Percentiles rank a stretch among this genome's conserved stretches.
phyloP scores from a whole-genome alignment of 2,888 invertebrate species.

The Suillia variegata region DNA sequence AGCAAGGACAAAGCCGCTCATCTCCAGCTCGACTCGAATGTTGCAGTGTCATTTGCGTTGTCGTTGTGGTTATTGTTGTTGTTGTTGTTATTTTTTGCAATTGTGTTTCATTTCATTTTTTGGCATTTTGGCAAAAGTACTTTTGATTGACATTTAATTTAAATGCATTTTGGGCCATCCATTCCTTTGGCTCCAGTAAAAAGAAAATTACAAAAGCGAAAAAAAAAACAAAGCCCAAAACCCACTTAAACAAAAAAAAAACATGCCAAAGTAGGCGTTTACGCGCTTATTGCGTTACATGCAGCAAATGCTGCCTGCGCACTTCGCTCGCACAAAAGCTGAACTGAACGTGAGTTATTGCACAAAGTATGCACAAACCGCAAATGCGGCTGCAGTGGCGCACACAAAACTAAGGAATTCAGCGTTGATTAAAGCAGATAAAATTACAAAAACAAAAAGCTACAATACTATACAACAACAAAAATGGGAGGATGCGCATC shows the following conservation, averaged over 20 bases:
- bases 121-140: constrained; percentile 8
- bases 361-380: no score
- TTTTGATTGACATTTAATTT: constrained; percentile 43
- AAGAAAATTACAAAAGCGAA: neutral
- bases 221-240: neutral
- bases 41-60: constrained; percentile 32
- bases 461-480: no score
- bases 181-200: constrained; percentile 13
- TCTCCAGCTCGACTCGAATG: no score
- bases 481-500: neutral
- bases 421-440: constrained; percentile 1
- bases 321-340: neutral
- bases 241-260: neutral
- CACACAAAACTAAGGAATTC: neutral
- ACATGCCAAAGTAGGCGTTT: neutral
- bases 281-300: neutral
- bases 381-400: neutral
- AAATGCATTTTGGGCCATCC: constrained; percentile 38
- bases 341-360: no score
- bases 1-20: no score
- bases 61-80: neutral
- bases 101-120: no score
- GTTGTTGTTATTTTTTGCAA: no score
- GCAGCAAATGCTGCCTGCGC: neutral
- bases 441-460: neutral